phyloP scores from a whole-genome alignment of 2,113 vertebrate species.

The Antidorcas marsupialis region DNA sequence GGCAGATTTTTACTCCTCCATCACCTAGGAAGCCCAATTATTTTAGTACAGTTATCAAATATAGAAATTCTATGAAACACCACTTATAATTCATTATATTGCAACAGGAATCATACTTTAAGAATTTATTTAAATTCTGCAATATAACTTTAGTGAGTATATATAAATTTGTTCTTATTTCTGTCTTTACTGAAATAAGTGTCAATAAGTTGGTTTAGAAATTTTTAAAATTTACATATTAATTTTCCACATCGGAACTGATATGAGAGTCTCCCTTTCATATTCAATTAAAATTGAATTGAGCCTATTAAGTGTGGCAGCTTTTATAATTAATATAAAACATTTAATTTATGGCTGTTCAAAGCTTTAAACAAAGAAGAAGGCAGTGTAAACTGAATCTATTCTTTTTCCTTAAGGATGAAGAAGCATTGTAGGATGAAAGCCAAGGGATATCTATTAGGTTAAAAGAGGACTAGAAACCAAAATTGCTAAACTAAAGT shows the following conservation, averaged over 20 bases:
- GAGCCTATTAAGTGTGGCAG: not conserved
- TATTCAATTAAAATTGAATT: not conserved
- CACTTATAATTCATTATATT: not conserved
- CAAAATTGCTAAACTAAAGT: not conserved
- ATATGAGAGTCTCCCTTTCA: not conserved
- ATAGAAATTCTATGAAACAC: not conserved
- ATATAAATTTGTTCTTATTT: not conserved
- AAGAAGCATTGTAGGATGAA: not conserved
- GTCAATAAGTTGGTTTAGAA: not conserved
- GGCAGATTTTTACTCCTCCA: not conserved
- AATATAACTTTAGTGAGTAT: not conserved
- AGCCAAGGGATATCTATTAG: not conserved
- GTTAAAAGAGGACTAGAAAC: not conserved
- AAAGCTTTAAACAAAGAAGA: not conserved
- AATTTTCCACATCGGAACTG: not conserved
- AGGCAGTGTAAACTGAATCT: not conserved
- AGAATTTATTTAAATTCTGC: not conserved
- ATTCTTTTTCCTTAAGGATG: not conserved
- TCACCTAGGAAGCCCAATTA: not conserved
- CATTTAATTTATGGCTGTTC: not conserved
- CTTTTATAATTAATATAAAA: not conserved
- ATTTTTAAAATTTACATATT: not conserved
- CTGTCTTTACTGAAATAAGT: not conserved
- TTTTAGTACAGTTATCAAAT: not conserved
- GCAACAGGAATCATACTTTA: not conserved